phyloP scores from a whole-genome alignment of 2,888 invertebrate genomes.

The Parnassius smintheus region DNA sequence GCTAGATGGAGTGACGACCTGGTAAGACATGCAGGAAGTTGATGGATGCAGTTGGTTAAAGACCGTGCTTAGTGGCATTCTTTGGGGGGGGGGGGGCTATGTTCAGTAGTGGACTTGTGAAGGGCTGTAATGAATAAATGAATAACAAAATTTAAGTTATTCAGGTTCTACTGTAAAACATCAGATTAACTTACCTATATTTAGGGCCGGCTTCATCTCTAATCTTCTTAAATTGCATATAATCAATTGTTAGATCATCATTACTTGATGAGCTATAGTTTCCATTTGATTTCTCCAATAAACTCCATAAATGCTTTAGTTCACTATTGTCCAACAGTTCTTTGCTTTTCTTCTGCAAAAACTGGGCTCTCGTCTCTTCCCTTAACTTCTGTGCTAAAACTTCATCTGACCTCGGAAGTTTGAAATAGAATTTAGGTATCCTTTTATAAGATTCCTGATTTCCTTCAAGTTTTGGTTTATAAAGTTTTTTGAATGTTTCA shows the following conservation, averaged over 20 bases:
- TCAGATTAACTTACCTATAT: constrained; percentile 76
- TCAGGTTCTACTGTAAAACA: too few species aligned
- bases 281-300: constrained; percentile 91
- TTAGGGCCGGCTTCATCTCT: constrained; percentile 87
- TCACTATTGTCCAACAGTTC: constrained; percentile 94
- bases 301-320: constrained; percentile 90
- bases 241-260: constrained; percentile 92
- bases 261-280: constrained; percentile 81
- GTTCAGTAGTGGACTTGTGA: too few species aligned
- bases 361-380: constrained; percentile 93
- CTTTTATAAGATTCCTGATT: constrained; percentile 77
- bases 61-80: too few species aligned
- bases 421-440: constrained; percentile 89
- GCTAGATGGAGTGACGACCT: too few species aligned
- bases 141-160: too few species aligned
- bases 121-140: too few species aligned
- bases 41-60: too few species aligned
- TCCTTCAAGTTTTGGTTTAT: constrained; percentile 73
- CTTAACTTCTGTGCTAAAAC: constrained; percentile 89
- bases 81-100: too few species aligned
- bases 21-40: too few species aligned
- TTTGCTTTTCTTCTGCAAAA: constrained; percentile 91
- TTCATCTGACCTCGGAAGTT: constrained; percentile 89
- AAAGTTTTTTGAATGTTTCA: constrained; percentile 78
- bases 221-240: constrained; percentile 91